Evolutionary conservation across 1,140 invertebrate species (phyloP), one percentile per base, ranked within the genome.

Genomic region (Macrosteles quadrilineatus): DNA sequence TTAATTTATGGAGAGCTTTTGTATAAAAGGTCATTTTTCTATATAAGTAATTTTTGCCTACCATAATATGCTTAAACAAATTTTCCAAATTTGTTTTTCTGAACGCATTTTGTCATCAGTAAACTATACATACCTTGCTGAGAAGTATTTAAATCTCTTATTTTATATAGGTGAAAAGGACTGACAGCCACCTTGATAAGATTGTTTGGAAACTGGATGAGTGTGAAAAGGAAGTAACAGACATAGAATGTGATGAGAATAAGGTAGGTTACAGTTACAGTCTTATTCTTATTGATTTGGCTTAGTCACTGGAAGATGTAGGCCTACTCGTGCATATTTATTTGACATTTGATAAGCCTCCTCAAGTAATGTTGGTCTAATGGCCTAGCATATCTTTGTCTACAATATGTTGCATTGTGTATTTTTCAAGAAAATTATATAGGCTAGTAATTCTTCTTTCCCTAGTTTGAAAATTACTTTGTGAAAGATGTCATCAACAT

Each of bases 121-220:
- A 43, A 9, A 43, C 9, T 17, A 11, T 43, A 43, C n/a, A n/a
- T n/a, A 43, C 36, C 9, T 43, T 43, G 9, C 36, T 43, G 36
- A 11, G 36, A 17, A 11, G 36, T 17, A 43, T 11, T 17, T 17
- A 43, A 43, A 11, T 9, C 9, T 43, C 17, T 19, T 50, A 3
- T 50, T 50, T 19, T 23, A 50, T 50, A 21, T 59, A 59, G 55
- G 55, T 59, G 55, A 59, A 59, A 59, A 59, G 55, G 27, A 59
- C 55, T 27, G 55, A 59, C 25, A 59, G 55, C 25, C 55, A 59
- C 27, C 12, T 59, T 25, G 55, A 30, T 9, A 59, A 59, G 23
- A 59, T 59, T 27, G 55, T 29, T 9, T 59, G 55, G 55, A 59
- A 59, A 59, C 27, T 59, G 25, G 55, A 59, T n/a, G 55, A 59